phyloP scores from a whole-genome alignment of 2,888 invertebrate species.

The Biston betularia region DNA sequence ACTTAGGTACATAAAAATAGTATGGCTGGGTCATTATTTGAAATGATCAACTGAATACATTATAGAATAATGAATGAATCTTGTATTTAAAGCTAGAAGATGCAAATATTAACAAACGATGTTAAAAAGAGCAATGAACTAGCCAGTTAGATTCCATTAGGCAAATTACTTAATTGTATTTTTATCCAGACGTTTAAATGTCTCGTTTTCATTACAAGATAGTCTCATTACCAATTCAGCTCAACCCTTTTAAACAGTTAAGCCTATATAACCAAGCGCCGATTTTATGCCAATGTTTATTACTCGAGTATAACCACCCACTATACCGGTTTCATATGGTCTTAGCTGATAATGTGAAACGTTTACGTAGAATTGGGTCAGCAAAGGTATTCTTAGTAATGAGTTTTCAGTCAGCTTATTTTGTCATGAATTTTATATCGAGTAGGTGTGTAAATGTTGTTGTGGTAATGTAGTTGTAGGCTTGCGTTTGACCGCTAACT shows the following conservation, averaged over 20 bases:
- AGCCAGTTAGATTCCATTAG: background rate
- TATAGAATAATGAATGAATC: background rate
- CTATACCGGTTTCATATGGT: background rate
- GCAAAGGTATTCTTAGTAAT: background rate
- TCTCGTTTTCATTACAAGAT: constrained; percentile 9
- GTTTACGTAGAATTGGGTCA: background rate
- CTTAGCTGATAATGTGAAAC: background rate
- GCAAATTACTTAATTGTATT: background rate
- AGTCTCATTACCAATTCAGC: constrained; percentile 4
- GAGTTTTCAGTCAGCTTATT: background rate
- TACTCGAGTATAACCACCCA: background rate
- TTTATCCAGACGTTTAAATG: background rate
- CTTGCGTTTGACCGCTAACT: too few species aligned
- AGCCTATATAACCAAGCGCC: constrained; percentile 2
- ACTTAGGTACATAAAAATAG: too few species aligned
- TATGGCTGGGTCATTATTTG: background rate
- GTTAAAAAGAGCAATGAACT: background rate
- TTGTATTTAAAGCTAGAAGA: background rate
- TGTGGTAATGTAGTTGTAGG: too few species aligned
- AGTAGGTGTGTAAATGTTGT: too few species aligned
- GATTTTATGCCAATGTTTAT: constrained; percentile 7
- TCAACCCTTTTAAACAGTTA: constrained; percentile 13
- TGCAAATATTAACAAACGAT: background rate
- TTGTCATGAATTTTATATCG: too few species aligned
- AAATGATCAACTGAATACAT: background rate